Evolutionary conservation across 2,113 vertebrate genomes (phyloP).

Genomic region (Paedocypris sp.): DNA sequence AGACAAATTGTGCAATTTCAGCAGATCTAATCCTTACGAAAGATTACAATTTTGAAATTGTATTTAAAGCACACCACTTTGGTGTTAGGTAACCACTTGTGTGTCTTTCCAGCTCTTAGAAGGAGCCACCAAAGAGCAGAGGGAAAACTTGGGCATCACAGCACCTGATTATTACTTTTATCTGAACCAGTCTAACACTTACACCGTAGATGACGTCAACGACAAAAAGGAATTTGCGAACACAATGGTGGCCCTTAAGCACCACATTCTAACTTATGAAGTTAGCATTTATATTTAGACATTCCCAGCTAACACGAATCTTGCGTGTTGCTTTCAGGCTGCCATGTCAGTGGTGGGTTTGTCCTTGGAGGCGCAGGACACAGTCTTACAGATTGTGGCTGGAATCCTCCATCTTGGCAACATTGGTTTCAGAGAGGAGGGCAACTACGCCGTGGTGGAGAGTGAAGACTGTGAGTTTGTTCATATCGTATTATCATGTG

Average conservation of each 20-base stretch:
- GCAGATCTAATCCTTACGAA: neutral
- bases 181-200: conserved; percentile 70
- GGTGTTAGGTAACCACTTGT: neutral
- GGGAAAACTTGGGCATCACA: conserved; percentile 67
- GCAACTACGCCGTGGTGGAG: conserved; percentile 70
- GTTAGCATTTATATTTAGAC: neutral
- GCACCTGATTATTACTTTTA: conserved; percentile 69
- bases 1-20: neutral
- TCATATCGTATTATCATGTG: neutral
- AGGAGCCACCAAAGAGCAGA: conserved; percentile 56
- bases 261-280: neutral
- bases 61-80: conserved; percentile 2
- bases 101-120: conserved; percentile 50
- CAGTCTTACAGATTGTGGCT: conserved; percentile 66
- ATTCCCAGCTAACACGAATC: neutral
- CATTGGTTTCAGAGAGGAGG: conserved; percentile 65
- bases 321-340: conserved; percentile 44
- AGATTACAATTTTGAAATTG: neutral
- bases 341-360: conserved; percentile 71
- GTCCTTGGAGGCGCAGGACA: conserved; percentile 55
- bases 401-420: conserved; percentile 72
- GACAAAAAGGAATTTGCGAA: conserved; percentile 68
- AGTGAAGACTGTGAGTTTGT: conserved; percentile 65
- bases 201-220: conserved; percentile 64
- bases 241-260: conserved; percentile 54